These are phyloP conservation scores for Petrocephalus schoutedeni DNA, from an alignment of 2,797 vertebrate genomes.

Conservation along the genomic window DNA sequence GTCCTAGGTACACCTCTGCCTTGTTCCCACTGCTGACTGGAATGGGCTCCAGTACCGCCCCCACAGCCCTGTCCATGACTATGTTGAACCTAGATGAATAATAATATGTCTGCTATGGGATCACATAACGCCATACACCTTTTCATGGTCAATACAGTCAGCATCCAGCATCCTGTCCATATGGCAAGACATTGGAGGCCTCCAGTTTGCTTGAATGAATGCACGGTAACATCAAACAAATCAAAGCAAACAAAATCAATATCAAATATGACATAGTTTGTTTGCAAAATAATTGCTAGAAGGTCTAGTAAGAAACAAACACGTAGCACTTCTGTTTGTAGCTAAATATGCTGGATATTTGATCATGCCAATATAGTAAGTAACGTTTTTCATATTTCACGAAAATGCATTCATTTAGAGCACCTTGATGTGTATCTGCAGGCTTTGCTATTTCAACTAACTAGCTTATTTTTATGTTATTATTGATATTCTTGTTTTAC, in stretches of 20 bases:
- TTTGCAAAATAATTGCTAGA: background rate
- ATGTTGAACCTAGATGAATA: background rate
- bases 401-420: background rate
- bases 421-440: background rate
- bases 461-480: background rate
- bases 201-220: background rate
- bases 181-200: background rate
- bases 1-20: background rate
- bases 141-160: background rate
- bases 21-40: background rate
- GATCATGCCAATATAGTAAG: background rate
- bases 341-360: background rate
- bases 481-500: background rate
- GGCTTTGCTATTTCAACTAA: background rate
- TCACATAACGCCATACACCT: background rate
- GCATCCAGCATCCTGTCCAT: background rate
- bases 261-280: background rate
- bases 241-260: background rate
- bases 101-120: background rate
- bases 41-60: background rate
- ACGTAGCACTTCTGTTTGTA: background rate
- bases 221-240: background rate
- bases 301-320: background rate
- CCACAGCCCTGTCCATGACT: background rate
- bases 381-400: background rate